Percentiles rank a stretch among this genome's conserved stretches.
These are phyloP conservation scores for Oncorhynchus clarkii DNA, from an alignment of 2,113 vertebrate species.

Conservation along the genomic window DNA sequence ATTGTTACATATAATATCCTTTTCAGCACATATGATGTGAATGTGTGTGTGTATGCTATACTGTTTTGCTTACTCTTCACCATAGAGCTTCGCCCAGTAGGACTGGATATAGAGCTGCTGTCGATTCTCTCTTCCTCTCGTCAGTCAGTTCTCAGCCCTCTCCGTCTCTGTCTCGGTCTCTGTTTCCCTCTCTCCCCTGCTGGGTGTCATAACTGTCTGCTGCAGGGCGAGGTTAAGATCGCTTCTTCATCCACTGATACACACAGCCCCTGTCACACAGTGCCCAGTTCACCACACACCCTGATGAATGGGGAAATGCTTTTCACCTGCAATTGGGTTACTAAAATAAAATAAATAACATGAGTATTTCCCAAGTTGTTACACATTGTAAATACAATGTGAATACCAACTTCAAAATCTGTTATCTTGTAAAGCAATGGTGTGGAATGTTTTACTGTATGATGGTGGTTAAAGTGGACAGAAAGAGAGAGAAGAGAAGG, in stretches of 20 bases:
- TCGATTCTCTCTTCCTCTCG: too few relatives aligned
- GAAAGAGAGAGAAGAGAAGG: slow-evolving; percentile 67
- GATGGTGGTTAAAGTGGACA: slow-evolving; percentile 58
- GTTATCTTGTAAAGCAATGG: too few relatives aligned
- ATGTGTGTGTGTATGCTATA: background rate
- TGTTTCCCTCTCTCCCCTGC: too few relatives aligned
- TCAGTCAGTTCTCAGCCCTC: too few relatives aligned
- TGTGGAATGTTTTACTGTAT: slow-evolving; percentile 21
- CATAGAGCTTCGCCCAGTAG: too few relatives aligned
- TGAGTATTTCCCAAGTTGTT: background rate
- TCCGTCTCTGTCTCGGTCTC: too few relatives aligned
- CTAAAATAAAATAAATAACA: background rate
- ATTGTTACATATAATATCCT: too few relatives aligned
- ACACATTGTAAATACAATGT: background rate
- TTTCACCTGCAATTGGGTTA: background rate
- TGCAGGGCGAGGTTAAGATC: too few relatives aligned
- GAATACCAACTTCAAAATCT: background rate
- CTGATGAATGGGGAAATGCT: background rate
- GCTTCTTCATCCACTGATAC: too few relatives aligned
- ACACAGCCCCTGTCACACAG: too few relatives aligned
- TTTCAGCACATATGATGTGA: background rate
- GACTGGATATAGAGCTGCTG: background rate
- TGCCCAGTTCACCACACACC: background rate
- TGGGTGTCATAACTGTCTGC: too few relatives aligned
- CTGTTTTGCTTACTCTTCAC: background rate